phyloP scores from a whole-genome alignment of 1,140 invertebrate species.

The Drosophila parabipectinata region DNA sequence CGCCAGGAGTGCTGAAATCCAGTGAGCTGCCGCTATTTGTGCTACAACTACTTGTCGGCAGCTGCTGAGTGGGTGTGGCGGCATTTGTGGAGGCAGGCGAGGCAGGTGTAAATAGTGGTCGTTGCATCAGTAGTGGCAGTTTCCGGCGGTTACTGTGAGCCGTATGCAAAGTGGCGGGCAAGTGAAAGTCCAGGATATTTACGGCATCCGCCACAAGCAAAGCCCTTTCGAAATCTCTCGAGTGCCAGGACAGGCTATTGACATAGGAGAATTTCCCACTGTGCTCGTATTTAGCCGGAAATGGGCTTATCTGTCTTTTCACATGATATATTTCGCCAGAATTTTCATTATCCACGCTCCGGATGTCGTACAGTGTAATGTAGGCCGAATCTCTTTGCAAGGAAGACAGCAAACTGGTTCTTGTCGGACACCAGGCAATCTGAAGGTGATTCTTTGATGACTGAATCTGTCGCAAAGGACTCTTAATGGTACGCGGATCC shows the following conservation, averaged over 20 bases:
- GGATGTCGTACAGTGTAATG: conserved; percentile 78
- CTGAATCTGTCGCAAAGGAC: conserved; percentile 90
- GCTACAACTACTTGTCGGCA: conserved; percentile 62
- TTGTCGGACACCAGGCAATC: conserved; percentile 95
- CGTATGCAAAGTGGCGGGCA: conserved; percentile 69
- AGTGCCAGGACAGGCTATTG: conserved; percentile 75
- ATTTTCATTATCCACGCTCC: conserved; percentile 69
- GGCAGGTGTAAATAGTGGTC: conserved; percentile 42
- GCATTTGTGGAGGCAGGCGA: conserved; percentile 34
- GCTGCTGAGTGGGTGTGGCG: conserved; percentile 42
- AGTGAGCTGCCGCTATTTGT: conserved; percentile 54
- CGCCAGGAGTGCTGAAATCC: conserved; percentile 33
- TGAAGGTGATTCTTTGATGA: conserved; percentile 90
- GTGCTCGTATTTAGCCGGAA: conserved; percentile 69
- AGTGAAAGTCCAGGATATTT: conserved; percentile 71
- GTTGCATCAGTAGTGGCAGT: conserved; percentile 70
- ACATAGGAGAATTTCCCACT: conserved; percentile 52
- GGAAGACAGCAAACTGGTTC: conserved; percentile 71
- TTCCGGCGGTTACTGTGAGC: conserved; percentile 77
- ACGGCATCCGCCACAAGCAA: conserved; percentile 70
- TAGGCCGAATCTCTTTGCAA: conserved; percentile 77
- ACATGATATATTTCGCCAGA: conserved; percentile 74
- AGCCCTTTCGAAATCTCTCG: conserved; percentile 71
- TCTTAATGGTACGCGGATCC: conserved; percentile 94
- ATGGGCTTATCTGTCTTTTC: conserved; percentile 78